phyloP scores from a whole-genome alignment of 2,113 vertebrate species.

The Erinaceus europaeus region DNA sequence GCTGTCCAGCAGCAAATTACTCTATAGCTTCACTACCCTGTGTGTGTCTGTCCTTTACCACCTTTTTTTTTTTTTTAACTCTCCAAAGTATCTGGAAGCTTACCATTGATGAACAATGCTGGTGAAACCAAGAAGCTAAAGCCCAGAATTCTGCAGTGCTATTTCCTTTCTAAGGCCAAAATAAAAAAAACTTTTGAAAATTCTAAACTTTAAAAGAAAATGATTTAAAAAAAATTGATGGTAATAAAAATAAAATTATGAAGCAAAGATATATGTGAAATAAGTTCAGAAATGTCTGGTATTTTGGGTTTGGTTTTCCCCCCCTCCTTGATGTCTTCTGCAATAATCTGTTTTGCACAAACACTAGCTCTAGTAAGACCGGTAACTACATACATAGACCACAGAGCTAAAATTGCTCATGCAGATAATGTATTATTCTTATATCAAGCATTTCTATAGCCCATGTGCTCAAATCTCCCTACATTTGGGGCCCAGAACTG shows the following conservation, averaged over 20 bases:
- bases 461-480: too few species aligned
- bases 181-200: neutral
- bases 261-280: neutral
- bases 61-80: neutral
- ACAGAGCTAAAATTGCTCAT: neutral
- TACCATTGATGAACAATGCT: neutral
- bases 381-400: neutral
- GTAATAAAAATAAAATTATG: neutral
- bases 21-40: neutral
- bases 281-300: neutral
- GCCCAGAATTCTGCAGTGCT: neutral
- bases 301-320: too few species aligned
- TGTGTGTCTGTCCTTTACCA: neutral
- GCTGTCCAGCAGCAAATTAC: conserved; percentile 36
- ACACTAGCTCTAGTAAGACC: neutral
- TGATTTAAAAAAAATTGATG: neutral
- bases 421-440: neutral
- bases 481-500: too few species aligned
- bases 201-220: neutral
- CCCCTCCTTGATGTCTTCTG: neutral
- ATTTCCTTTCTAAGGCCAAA: conserved; percentile 1
- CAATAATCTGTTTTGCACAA: neutral
- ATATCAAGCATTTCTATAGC: neutral
- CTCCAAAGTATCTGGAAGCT: neutral
- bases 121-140: neutral